Conservation (phyloP, 2,113 vertebrate genomes). For the Lepisosteus osseus region DNA sequence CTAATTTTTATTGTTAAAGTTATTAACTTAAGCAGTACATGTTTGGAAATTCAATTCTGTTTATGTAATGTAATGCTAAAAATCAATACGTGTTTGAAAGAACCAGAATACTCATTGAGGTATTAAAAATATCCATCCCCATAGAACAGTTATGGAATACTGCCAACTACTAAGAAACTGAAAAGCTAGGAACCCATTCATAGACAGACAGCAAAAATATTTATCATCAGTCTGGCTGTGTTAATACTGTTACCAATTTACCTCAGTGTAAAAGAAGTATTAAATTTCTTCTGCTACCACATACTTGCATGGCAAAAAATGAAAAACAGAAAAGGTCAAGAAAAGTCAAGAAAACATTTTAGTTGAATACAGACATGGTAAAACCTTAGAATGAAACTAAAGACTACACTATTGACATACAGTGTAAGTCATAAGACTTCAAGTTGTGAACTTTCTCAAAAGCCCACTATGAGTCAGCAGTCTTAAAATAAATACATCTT, state of each 20-base stretch:
- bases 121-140: not conserved
- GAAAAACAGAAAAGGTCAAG: slow-evolving; percentile 59
- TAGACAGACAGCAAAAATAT: slow-evolving; percentile 19
- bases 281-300: slow-evolving; percentile 57
- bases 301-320: slow-evolving; percentile 58
- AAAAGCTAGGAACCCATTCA: not conserved
- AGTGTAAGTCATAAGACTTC: slow-evolving; percentile 36
- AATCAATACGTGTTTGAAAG: not conserved
- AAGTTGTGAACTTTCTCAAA: slow-evolving; percentile 44
- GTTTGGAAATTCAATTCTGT: not conserved
- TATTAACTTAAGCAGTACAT: not conserved
- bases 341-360: slow-evolving; percentile 69
- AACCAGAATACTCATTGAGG: not conserved
- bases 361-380: slow-evolving; percentile 63
- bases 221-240: slow-evolving; percentile 36
- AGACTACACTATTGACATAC: slow-evolving; percentile 50
- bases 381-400: slow-evolving; percentile 61
- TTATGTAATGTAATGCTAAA: not conserved
- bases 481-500: slow-evolving; percentile 4
- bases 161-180: not conserved
- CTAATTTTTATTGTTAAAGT: too few relatives aligned
- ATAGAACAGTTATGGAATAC: not conserved
- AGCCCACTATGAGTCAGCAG: slow-evolving; percentile 33
- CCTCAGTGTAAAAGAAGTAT: slow-evolving; percentile 54
- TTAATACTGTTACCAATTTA: slow-evolving; percentile 42